Conservation (phyloP, 2,113 vertebrate species). For the Micronycteris hirsuta region DNA sequence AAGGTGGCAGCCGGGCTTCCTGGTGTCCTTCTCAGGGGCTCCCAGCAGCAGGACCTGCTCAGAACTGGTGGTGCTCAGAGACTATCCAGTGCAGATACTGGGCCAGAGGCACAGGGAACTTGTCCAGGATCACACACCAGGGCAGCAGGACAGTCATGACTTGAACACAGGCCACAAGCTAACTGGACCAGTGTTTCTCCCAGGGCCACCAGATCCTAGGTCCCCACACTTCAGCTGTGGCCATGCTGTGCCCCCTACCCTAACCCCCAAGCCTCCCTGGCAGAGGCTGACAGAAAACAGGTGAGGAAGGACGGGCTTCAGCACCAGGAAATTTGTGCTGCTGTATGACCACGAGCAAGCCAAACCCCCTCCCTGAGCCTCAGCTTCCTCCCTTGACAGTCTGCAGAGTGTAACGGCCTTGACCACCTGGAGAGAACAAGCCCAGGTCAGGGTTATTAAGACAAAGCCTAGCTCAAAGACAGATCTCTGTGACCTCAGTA, state of each 20-base stretch:
- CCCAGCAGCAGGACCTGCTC: not conserved
- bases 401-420: not conserved
- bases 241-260: fast-evolving
- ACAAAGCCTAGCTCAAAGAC: not conserved
- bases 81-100: not conserved
- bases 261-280: not conserved
- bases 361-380: not conserved
- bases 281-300: not conserved
- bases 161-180: not conserved
- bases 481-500: not conserved
- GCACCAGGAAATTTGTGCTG: not conserved
- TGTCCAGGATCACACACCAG: not conserved
- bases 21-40: not conserved
- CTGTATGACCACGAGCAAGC: not conserved
- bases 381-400: not conserved
- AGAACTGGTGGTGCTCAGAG: not conserved
- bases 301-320: no score
- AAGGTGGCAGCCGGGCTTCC: no score
- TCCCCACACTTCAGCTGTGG: not conserved
- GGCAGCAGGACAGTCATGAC: not conserved
- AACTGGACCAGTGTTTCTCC: not conserved
- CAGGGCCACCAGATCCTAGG: not conserved
- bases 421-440: not conserved
- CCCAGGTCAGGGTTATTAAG: not conserved
- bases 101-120: not conserved